phyloP scores from a whole-genome alignment of 2,113 vertebrate species.

The Parus major region DNA sequence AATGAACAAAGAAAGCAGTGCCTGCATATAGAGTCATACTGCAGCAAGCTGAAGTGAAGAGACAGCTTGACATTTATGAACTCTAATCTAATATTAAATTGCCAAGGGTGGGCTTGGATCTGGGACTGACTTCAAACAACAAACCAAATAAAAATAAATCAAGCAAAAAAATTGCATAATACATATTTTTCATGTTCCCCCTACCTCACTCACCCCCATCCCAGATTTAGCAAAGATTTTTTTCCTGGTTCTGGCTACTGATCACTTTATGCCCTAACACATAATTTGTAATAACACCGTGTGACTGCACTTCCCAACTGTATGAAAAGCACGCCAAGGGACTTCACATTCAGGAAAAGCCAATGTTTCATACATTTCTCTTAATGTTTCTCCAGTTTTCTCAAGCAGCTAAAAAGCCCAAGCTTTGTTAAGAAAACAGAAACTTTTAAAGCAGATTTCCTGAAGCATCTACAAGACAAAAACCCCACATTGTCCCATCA shows the following conservation, averaged over 20 bases:
- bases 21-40: not conserved
- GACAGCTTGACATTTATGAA: conserved; percentile 40
- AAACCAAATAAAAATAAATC: conserved; percentile 45
- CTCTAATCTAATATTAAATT: conserved; percentile 13
- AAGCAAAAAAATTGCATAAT: not conserved
- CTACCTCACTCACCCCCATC: accelerated
- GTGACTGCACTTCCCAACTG: not conserved
- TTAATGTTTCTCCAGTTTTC: not conserved
- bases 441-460: not conserved
- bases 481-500: not conserved
- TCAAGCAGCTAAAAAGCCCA: not conserved
- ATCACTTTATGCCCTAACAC: not conserved
- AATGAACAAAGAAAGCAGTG: not conserved
- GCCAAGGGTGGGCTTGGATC: not conserved
- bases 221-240: not conserved
- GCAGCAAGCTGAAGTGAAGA: conserved; percentile 28
- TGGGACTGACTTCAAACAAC: not conserved
- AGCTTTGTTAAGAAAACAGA: not conserved
- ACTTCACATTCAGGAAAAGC: not conserved
- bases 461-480: not conserved
- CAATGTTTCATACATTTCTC: not conserved
- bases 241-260: not conserved
- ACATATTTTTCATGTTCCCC: not conserved
- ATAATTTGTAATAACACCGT: not conserved
- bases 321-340: not conserved